Evolutionary conservation across 2,888 invertebrate genomes (phyloP).

Genomic region (Trachelus stipa): DNA sequence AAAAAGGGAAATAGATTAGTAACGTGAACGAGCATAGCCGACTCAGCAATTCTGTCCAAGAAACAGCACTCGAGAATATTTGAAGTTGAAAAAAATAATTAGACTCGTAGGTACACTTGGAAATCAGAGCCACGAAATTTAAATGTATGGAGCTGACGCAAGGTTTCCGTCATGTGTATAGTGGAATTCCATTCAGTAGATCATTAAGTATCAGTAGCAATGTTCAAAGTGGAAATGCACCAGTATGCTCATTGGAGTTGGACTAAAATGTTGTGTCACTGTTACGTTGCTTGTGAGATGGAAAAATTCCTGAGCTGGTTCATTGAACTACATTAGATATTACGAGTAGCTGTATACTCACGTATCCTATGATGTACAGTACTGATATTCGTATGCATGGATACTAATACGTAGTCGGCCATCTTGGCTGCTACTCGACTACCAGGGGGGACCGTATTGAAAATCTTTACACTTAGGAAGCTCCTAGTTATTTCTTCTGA

Average conservation of each 20-base stretch:
- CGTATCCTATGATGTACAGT: not conserved
- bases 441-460: not conserved
- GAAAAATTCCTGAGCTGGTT: not conserved
- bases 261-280: not conserved
- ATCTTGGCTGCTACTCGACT: not conserved
- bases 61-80: not conserved
- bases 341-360: not conserved
- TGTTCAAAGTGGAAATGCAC: not conserved
- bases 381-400: not conserved
- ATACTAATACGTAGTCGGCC: not conserved
- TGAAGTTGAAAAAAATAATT: not conserved
- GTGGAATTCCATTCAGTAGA: not conserved
- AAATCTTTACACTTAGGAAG: slow-evolving; percentile 2
- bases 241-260: not conserved
- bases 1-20: not conserved
- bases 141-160: not conserved
- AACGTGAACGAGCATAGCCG: not conserved
- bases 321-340: not conserved
- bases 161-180: not conserved
- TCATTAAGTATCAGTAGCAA: not conserved
- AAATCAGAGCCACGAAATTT: not conserved
- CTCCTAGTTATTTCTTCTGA: slow-evolving; percentile 9
- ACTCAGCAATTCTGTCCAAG: not conserved
- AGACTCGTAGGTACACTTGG: not conserved
- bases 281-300: not conserved